Evolutionary conservation across 2,888 invertebrate genomes (phyloP), one percentile per base, ranked within the genome.

Genomic region (Trissolcus japonicus): DNA sequence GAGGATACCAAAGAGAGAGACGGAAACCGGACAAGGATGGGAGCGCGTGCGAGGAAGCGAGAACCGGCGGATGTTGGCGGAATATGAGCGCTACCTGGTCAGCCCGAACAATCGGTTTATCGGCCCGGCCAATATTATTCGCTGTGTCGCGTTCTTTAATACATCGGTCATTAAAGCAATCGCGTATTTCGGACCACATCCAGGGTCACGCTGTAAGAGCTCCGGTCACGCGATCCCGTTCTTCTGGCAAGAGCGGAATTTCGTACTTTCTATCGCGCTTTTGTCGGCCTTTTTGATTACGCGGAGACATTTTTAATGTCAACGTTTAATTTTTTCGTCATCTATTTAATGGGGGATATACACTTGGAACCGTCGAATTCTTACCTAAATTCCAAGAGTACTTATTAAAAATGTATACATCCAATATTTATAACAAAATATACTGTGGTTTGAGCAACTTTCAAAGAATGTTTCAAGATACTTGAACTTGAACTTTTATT

Each of bases 101-200:
- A 79, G 84, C 83, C 84, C 82, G 83, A 86, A 86, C 86, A 86
- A 86, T 86, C 84, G 82, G 81, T 82, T 80, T 84, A 84, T 85
- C 83, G 81, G 65, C 79, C 80, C 69, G 80, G 76, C 81, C 82
- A 82, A 83, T 83, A 84, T 82, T 82, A 82, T 80, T 73, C 79
- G 3, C 80, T 82, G 80, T 83, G 84, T 85, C 67, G 50, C 65
- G 65, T 73, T 43, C 57, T 65, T 72, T 56, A 61, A 65, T 79
- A 65, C 57, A 72, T 63, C 57, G 66, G 51, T 75, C 74, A 76
- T 69, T 76, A 61, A 65, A 69, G 51, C 68, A 60, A 68, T 66
- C 67, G 63, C 29, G 21, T 54, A n/a, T 56, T 63, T 29, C 21
- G 48, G 19, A 51, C 60, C n/a, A 54, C 16, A 41, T 11, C 59